Percentiles rank a stretch among this genome's conserved stretches.
phyloP scores from a whole-genome alignment of 2,797 vertebrate genomes.

The Vireo griseus region DNA sequence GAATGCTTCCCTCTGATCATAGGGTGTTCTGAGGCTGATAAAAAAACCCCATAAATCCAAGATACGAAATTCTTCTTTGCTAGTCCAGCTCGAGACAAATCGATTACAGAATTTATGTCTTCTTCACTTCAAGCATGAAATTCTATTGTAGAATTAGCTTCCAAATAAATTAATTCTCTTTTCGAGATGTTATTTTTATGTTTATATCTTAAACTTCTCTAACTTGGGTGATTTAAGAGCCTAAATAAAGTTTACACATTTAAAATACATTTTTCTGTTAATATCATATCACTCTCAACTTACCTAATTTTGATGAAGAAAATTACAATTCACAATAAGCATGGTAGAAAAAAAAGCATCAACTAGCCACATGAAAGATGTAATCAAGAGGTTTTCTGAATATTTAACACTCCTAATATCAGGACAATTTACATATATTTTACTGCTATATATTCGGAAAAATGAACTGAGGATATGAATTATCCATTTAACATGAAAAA shows the following conservation, averaged over 20 bases:
- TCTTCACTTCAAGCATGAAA: background rate
- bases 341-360: background rate
- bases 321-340: background rate
- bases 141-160: background rate
- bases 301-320: background rate
- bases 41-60: background rate
- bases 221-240: background rate
- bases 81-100: background rate
- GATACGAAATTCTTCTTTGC: background rate
- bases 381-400: background rate
- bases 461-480: background rate
- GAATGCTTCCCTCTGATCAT: background rate
- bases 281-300: background rate
- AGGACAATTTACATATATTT: background rate
- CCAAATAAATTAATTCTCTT: background rate
- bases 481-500: background rate
- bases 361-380: fast-evolving
- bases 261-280: background rate
- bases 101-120: background rate
- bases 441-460: background rate
- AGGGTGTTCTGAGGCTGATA: background rate
- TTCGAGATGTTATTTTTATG: background rate
- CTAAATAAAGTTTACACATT: background rate
- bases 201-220: background rate
- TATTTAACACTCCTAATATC: background rate